Conservation (phyloP, 1,140 invertebrate genomes). For the Pectinophora gossypiella region DNA sequence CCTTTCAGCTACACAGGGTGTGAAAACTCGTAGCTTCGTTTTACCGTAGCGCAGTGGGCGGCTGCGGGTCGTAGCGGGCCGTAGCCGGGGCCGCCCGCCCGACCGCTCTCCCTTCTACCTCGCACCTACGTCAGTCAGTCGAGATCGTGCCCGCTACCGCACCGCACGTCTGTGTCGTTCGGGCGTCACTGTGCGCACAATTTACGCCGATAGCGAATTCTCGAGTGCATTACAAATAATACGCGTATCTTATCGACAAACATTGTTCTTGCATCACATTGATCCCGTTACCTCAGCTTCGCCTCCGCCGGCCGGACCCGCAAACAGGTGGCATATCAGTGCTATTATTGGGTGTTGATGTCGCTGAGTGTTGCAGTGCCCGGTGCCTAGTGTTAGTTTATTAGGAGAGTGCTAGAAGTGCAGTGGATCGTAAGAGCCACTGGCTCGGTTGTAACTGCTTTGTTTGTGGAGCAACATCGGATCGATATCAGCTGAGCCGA, state of each 20-base stretch:
- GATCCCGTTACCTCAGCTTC: background rate
- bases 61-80: constrained; percentile 40
- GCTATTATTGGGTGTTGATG: constrained; percentile 52
- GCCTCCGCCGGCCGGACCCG: background rate
- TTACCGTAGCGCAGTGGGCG: constrained; percentile 53
- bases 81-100: constrained; percentile 38
- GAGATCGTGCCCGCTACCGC: constrained; percentile 19
- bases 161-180: constrained; percentile 20
- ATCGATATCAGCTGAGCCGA: constrained; percentile 62
- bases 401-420: constrained; percentile 39
- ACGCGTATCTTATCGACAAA: background rate
- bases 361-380: constrained; percentile 32
- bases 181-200: background rate
- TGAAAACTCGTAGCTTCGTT: constrained; percentile 45
- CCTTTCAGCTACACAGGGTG: constrained; percentile 3
- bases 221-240: background rate
- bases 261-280: background rate
- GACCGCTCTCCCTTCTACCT: constrained; percentile 18
- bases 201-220: background rate
- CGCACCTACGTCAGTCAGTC: constrained; percentile 56
- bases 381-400: constrained; percentile 11
- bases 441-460: constrained; percentile 28
- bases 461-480: constrained; percentile 37
- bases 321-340: constrained; percentile 49
- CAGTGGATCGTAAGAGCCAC: constrained; percentile 31